These are phyloP conservation scores for Autographa gamma DNA, from an alignment of 2,888 invertebrate genomes.

Conservation along the genomic window DNA sequence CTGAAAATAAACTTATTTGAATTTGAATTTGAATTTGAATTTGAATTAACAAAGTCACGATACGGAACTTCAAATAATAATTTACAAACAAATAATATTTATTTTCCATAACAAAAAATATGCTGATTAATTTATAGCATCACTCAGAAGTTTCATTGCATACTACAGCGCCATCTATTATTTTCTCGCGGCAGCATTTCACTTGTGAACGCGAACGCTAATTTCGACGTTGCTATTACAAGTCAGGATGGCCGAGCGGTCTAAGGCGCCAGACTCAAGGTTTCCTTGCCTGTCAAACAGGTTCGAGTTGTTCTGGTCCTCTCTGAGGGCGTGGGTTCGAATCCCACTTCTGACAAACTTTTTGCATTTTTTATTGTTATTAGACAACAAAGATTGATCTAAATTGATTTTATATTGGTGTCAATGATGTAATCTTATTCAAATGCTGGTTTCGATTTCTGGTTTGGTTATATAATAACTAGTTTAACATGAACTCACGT, in stretches of 20 bases:
- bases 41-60: neutral
- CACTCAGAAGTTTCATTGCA: neutral
- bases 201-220: constrained; percentile 49
- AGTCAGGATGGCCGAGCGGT: constrained; percentile 96
- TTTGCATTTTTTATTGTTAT: constrained; percentile 64
- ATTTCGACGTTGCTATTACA: constrained; percentile 56
- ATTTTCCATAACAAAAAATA: constrained; percentile 8
- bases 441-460: constrained; percentile 9
- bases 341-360: constrained; percentile 93
- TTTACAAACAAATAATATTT: neutral
- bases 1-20: too few relatives aligned
- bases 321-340: constrained; percentile 95
- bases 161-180: constrained; percentile 67
- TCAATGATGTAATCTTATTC: constrained; percentile 27
- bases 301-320: constrained; percentile 92
- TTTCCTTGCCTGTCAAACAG: constrained; percentile 90
- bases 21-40: too few relatives aligned
- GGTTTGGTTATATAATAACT: constrained; percentile 21
- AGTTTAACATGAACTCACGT: constrained; percentile 2
- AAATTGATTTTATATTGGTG: constrained; percentile 9
- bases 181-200: constrained; percentile 24
- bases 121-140: neutral
- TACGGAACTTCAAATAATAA: neutral
- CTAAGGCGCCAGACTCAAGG: constrained; percentile 93
- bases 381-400: neutral